These are phyloP conservation scores for Anoplius nigerrimus DNA, from an alignment of 2,888 invertebrate species.

Conservation along the genomic window DNA sequence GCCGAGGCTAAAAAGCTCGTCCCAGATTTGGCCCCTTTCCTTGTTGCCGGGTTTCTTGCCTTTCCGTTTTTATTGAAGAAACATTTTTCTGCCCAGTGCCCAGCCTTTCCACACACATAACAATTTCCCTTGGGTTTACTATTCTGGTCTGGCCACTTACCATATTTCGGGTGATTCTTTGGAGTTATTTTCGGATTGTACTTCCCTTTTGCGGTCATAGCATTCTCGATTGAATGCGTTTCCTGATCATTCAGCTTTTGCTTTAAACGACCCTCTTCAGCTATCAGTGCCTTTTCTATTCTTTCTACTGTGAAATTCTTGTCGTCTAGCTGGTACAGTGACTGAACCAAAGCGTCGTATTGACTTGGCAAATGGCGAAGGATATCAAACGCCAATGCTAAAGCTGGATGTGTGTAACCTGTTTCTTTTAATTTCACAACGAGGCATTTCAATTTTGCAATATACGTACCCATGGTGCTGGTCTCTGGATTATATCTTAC, in stretches of 20 bases:
- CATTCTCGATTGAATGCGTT: background rate
- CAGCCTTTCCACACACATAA: constrained; percentile 10
- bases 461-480: background rate
- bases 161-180: background rate
- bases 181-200: background rate
- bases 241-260: background rate
- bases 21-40: background rate
- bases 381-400: background rate
- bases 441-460: background rate
- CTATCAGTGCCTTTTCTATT: background rate
- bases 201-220: background rate
- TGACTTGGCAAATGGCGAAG: background rate
- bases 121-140: constrained; percentile 5
- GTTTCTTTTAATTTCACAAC: constrained; percentile 3
- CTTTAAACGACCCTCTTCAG: background rate
- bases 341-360: background rate
- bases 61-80: constrained; percentile 3
- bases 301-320: background rate
- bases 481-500: constrained; percentile 5
- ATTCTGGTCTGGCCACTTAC: background rate
- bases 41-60: background rate
- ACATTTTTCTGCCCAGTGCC: constrained; percentile 10
- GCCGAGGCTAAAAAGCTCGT: background rate
- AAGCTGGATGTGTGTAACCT: background rate
- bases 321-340: constrained; percentile 1